These are phyloP conservation scores for Merops nubicus DNA, from an alignment of 2,113 vertebrate genomes.

Conservation along the genomic window DNA sequence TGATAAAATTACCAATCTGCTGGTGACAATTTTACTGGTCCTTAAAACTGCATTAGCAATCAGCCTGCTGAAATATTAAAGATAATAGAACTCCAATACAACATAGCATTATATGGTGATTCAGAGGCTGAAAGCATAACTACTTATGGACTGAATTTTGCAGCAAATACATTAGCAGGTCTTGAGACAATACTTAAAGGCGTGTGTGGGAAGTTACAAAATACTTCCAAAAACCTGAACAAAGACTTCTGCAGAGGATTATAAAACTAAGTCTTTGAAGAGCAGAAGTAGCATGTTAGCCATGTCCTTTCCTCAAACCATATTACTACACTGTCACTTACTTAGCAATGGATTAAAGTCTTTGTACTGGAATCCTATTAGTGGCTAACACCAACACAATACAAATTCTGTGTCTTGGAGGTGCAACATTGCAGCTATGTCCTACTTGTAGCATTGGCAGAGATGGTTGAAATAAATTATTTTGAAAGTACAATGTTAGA, in stretches of 20 bases:
- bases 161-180: not conserved
- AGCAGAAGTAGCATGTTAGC: constrained; percentile 37
- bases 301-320: constrained; percentile 9
- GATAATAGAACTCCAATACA: not conserved
- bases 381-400: not conserved
- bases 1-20: constrained; percentile 31
- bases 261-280: constrained; percentile 42
- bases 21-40: not conserved
- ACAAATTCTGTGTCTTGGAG: not conserved
- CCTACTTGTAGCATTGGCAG: not conserved
- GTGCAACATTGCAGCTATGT: not conserved
- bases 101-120: not conserved
- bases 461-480: not conserved
- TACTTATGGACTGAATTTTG: constrained; percentile 40
- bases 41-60: constrained; percentile 31
- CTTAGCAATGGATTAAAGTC: constrained; percentile 43
- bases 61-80: constrained; percentile 32
- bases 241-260: constrained; percentile 35
- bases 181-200: constrained; percentile 17
- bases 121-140: constrained; percentile 5
- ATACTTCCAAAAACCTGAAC: constrained; percentile 31
- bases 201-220: constrained; percentile 34
- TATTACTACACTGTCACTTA: constrained; percentile 22
- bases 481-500: not conserved
- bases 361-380: constrained; percentile 59